phyloP scores from a whole-genome alignment of 2,888 invertebrate genomes.

The Cremastinae sp. region DNA sequence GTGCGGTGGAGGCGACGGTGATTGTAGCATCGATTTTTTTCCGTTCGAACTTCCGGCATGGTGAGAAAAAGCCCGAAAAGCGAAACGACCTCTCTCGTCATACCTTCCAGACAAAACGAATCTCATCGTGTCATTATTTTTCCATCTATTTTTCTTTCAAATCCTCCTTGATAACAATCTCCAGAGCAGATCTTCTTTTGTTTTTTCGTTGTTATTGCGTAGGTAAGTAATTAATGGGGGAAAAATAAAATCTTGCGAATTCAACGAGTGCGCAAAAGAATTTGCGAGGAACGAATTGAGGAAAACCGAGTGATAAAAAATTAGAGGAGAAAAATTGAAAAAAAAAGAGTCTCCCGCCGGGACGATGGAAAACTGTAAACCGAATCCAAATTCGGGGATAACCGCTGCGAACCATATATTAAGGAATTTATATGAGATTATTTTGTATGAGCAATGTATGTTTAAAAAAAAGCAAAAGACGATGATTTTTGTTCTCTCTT shows the following conservation, averaged over 20 bases:
- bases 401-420: conserved; percentile 60
- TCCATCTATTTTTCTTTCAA: conserved; percentile 6
- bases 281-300: conserved; percentile 29
- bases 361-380: conserved; percentile 60
- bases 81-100: conserved; percentile 34
- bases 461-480: not conserved
- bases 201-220: conserved; percentile 28
- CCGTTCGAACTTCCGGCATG: conserved; percentile 43
- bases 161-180: conserved; percentile 19
- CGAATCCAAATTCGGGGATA: conserved; percentile 55
- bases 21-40: conserved; percentile 40
- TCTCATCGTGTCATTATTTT: conserved; percentile 42
- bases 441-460: not conserved
- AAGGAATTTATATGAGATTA: conserved; percentile 37
- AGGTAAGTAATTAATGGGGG: conserved; percentile 51
- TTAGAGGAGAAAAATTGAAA: not conserved
- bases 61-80: conserved; percentile 5
- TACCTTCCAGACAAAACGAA: conserved; percentile 53
- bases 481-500: conserved; percentile 28
- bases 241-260: conserved; percentile 29
- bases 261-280: conserved; percentile 41
- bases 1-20: conserved; percentile 53
- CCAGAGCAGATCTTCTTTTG: conserved; percentile 35
- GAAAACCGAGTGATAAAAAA: conserved; percentile 51
- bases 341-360: conserved; percentile 39